Percentiles rank a stretch among this genome's conserved stretches.
These are phyloP conservation scores for Semaprochilodus insignis DNA, from an alignment of 2,797 vertebrate genomes.

Conservation along the genomic window DNA sequence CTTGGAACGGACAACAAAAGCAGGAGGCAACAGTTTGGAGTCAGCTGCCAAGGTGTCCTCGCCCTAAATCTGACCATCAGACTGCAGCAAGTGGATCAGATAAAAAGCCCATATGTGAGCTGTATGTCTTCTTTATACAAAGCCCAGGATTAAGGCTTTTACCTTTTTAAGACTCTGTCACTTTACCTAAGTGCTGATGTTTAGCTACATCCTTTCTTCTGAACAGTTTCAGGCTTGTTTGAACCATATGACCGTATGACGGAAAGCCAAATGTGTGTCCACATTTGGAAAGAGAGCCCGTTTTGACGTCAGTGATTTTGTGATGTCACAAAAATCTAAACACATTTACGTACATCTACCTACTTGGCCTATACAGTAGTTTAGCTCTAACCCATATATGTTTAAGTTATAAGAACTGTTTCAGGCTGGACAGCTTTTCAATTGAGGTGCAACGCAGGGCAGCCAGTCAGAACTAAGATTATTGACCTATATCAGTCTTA, in stretches of 20 bases:
- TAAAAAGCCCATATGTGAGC: slow-evolving; percentile 46
- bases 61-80: slow-evolving; percentile 36
- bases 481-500: no score
- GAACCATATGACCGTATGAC: not conserved
- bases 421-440: no score
- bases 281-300: no score
- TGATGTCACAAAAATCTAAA: no score
- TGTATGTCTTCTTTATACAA: slow-evolving; percentile 39
- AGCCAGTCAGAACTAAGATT: no score
- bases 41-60: slow-evolving; percentile 43
- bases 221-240: not conserved
- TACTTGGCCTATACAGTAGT: no score
- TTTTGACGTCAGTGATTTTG: no score
- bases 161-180: slow-evolving; percentile 25
- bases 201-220: slow-evolving; percentile 34
- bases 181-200: slow-evolving; percentile 16
- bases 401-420: no score
- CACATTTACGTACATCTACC: no score
- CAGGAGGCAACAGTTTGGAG: slow-evolving; percentile 19
- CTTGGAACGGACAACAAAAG: slow-evolving; percentile 51
- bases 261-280: no score
- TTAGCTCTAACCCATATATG: no score
- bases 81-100: slow-evolving; percentile 38
- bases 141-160: slow-evolving; percentile 35
- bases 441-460: no score